Conservation (phyloP, 2,113 vertebrate genomes). For the Mola mola region DNA sequence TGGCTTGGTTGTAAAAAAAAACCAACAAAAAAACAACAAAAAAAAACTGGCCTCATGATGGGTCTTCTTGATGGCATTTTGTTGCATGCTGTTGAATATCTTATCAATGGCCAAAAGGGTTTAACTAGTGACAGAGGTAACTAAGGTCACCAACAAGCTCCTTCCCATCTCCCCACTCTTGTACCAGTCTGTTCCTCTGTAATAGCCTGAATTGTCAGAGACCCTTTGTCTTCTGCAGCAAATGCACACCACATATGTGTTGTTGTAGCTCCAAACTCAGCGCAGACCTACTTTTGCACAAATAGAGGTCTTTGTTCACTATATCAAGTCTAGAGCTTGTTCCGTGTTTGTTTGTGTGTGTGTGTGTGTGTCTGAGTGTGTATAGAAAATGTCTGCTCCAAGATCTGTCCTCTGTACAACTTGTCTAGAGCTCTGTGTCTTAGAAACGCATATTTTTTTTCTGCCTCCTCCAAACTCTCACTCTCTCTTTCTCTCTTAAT, state of each 20-base stretch:
- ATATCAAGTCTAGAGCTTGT: conserved; percentile 24
- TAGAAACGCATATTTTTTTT: too few species aligned
- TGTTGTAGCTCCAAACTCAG: conserved; percentile 58
- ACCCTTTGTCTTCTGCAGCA: conserved; percentile 53
- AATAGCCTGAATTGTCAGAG: conserved; percentile 60
- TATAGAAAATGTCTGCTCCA: not conserved
- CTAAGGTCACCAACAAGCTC: conserved; percentile 18
- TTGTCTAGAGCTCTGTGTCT: too few species aligned
- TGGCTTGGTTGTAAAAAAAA: too few species aligned
- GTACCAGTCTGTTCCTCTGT: conserved; percentile 74
- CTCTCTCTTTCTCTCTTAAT: too few species aligned
- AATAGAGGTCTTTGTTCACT: conserved; percentile 79
- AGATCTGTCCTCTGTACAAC: not conserved
- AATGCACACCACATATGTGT: conserved; percentile 13
- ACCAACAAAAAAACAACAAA: too few species aligned
- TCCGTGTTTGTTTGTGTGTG: conserved; percentile 6
- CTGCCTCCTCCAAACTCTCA: too few species aligned
- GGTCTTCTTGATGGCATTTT: too few species aligned
- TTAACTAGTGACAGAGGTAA: conserved; percentile 31
- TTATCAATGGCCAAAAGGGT: too few species aligned
- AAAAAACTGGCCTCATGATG: too few species aligned
- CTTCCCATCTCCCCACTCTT: conserved; percentile 22
- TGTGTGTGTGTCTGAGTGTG: conserved; percentile 1
- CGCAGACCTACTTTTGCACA: conserved; percentile 60
- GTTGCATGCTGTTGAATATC: too few species aligned